Evolutionary conservation across 2,797 vertebrate genomes (phyloP).

Genomic region (Sebastes iracundus): DNA sequence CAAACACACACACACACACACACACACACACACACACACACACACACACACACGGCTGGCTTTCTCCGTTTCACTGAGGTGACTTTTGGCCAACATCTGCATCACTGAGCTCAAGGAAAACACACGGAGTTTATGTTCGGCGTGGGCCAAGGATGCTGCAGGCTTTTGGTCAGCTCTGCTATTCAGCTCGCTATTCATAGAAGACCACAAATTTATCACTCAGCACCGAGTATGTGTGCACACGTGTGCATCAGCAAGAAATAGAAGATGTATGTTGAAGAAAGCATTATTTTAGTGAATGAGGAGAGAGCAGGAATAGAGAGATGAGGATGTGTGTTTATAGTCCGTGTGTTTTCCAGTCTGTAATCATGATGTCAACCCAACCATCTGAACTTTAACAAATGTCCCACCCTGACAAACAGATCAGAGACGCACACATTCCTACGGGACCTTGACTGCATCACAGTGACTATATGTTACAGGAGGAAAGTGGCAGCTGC

Average conservation of each 20-base stretch:
- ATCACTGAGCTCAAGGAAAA: conserved; percentile 56
- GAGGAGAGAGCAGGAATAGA: not conserved
- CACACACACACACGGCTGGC: conserved; percentile 34
- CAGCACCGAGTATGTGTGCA: conserved; percentile 15
- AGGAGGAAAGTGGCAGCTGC: conserved; percentile 37
- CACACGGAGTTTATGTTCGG: conserved; percentile 30
- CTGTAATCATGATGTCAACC: conserved; percentile 70
- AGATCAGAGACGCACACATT: conserved; percentile 38
- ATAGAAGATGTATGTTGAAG: not conserved
- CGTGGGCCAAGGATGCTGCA: conserved; percentile 57
- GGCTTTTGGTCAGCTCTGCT: conserved; percentile 75
- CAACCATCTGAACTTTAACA: conserved; percentile 48
- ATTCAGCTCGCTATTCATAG: conserved; percentile 76
- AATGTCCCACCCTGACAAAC: conserved; percentile 44
- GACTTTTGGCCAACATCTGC: conserved; percentile 59
- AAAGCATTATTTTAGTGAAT: conserved; percentile 20
- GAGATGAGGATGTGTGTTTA: conserved; percentile 21
- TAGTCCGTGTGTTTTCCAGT: conserved; percentile 29
- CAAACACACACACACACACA: not conserved
- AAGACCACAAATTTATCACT: conserved; percentile 76
- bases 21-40: not conserved
- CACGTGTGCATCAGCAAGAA: conserved; percentile 29
- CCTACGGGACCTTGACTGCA: conserved; percentile 50
- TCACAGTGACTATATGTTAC: conserved; percentile 36
- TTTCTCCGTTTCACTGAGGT: conserved; percentile 44